Base-by-base conservation (phyloP, 2,113 vertebrate genomes). In the Entomyzon cyanotis region DNA sequence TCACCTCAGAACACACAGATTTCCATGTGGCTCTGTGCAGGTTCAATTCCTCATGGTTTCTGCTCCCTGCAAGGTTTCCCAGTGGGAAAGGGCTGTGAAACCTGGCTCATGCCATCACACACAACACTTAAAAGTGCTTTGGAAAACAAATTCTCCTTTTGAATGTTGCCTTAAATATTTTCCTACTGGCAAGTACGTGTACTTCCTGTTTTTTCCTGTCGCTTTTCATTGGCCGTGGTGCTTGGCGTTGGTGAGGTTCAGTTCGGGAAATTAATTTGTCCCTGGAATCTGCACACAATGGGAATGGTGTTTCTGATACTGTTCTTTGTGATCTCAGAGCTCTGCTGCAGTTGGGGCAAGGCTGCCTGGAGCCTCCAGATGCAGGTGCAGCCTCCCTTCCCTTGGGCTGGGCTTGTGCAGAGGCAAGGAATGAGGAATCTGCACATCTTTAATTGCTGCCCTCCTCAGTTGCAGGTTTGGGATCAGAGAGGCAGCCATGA, bases 401-500 rank as follows among this genome's bases (percentile, higher is more conserved):
- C 46, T 24, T 6, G 63, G 85, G 77, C 87, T 1, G 10, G 37
- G n/a, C 75, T 33, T 9, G 9, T 6, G 35, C 60, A 59, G 58
- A 18, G 64, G 44, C 30, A 62, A 27, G 86, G 37, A 52, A 12
- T 4, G 79, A 67, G 53, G 17, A 39, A 37, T 37, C 12, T 44
- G 46, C 81, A 17, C 35, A 1, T 39, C 22, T 73, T 35, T 52
- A 70, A 56, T 58, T 27, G 77, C 52, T 59, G 22, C 84, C 1
- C 35, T 80, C 20, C 81, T 85, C 62, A 89, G 89, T 90, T 95
- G 94, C 83, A 97, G 97, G 87, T 90, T 95, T 97, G 33, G 74
- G 93, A 69, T 95, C 73, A 50, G 47, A 93, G 96, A 88, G 81
- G 83, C 96, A 98, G 94, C 97, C 96, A 99, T 99, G 99, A 99